Percentiles rank a stretch among this genome's conserved stretches.
These are phyloP conservation scores for Athalia cordata DNA, from an alignment of 2,888 invertebrate species.

Conservation along the genomic window DNA sequence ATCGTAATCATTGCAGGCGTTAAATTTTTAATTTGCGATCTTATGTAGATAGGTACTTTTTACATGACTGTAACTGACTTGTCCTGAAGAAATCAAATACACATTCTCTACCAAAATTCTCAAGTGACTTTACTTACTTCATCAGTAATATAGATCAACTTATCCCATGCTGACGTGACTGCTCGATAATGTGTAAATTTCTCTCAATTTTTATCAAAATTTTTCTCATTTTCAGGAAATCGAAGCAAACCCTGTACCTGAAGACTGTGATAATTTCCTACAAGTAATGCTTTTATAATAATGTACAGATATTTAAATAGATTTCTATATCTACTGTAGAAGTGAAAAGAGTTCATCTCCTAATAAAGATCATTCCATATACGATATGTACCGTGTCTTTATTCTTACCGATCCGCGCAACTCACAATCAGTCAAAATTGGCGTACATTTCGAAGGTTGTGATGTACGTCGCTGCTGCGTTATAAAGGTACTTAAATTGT, in stretches of 20 bases:
- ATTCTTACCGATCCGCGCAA: not conserved
- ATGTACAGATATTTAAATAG: constrained; percentile 6
- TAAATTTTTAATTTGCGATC: constrained; percentile 64
- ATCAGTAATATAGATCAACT: not conserved
- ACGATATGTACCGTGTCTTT: not conserved
- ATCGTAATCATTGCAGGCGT: constrained; percentile 43
- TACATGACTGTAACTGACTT: constrained; percentile 68
- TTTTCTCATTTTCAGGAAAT: constrained; percentile 66
- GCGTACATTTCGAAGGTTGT: constrained; percentile 68
- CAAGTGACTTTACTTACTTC: constrained; percentile 61
- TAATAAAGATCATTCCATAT: constrained; percentile 33
- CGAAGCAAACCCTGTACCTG: constrained; percentile 65
- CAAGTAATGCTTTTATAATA: constrained; percentile 43
- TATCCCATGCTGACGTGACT: constrained; percentile 14
- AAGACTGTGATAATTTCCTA: constrained; percentile 67
- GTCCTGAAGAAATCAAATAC: constrained; percentile 64
- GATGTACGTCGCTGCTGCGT: constrained; percentile 67
- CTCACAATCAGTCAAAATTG: constrained; percentile 60
- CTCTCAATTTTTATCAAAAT: constrained; percentile 37
- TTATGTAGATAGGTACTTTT: constrained; percentile 58
- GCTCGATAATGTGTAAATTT: not conserved
- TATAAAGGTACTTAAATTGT: constrained; percentile 71
- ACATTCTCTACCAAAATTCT: constrained; percentile 63
- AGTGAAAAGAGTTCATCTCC: not conserved
- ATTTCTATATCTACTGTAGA: constrained; percentile 27